Evolutionary conservation across 37 sponge, comb jelly and placozoan species (phyloP), one percentile per base, ranked within the genome.

Genomic region (Spongilla lacustris): DNA sequence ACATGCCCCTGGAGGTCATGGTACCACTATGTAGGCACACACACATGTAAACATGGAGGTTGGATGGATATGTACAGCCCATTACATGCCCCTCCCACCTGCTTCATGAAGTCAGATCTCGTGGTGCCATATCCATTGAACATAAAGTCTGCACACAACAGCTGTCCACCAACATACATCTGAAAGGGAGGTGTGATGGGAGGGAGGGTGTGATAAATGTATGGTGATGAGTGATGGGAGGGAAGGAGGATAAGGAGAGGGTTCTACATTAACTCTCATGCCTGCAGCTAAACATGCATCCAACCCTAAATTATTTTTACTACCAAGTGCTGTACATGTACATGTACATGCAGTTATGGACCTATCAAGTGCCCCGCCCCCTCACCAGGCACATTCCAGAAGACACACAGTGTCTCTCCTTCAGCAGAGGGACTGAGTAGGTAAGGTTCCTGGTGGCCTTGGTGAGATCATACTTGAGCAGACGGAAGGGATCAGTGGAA

Each of bases 311-410:
- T n/a, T 49, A 85, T 13, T 23, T 33, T 28, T 38, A 85, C 5
- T 23, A 36, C 21, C 27, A 79, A 58, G 41, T 73, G 30, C 10
- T 50, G 46, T 48, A 28, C 33, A 75, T 25, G 36, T 36, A 26
- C 24, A 75, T 36, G 84, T 32, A 21, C 17, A 48, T 32, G 50
- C 13, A 33, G 37, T 68, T 29, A 69, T 29, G 82, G 36, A 31
- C 36, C n/a, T n/a, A n/a, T 35, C 17, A 46, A 33, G 74, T 24
- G 36, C 13, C 27, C 23, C 73, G 1, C 19, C 28, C 26, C 41
- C 41, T 72, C 50, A 96, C 96, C 81, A 98, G 84, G 71, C 93
- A 92, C 93, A 95, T 96, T 33, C 95, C 97, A 48, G 95, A 85
- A 12, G 74, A 36, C 10, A 88, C 94, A 81, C 87, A 85, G 75